Percentiles rank a stretch among this genome's conserved stretches.
Evolutionary conservation across 2,888 invertebrate species (phyloP).

Genomic region (Drosophila falleni): DNA sequence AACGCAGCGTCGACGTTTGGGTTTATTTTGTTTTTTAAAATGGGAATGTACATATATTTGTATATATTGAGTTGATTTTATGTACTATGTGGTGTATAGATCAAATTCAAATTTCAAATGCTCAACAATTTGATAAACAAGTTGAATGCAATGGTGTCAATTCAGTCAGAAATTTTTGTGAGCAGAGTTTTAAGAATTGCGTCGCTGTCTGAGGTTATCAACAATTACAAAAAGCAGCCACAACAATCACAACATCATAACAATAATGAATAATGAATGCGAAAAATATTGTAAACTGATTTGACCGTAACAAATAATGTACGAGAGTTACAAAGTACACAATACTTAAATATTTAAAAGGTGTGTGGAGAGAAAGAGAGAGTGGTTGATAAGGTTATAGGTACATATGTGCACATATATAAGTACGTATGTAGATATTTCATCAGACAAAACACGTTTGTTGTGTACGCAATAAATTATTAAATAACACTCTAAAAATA

Average conservation of each 20-base stretch:
- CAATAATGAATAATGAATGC: slow-evolving; percentile 49
- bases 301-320: slow-evolving; percentile 58
- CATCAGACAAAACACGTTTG: slow-evolving; percentile 20
- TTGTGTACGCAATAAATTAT: slow-evolving; percentile 29
- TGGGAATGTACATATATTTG: slow-evolving; percentile 31
- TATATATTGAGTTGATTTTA: slow-evolving; percentile 2
- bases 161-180: slow-evolving; percentile 33
- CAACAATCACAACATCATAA: slow-evolving; percentile 54
- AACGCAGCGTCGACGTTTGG: slow-evolving; percentile 42
- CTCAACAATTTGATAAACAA: slow-evolving; percentile 44
- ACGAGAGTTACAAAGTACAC: background rate
- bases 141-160: slow-evolving; percentile 44
- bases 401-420: background rate
- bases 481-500: slow-evolving; percentile 38
- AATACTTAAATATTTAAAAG: slow-evolving; percentile 3
- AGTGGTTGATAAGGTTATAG: slow-evolving; percentile 17
- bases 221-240: slow-evolving; percentile 23
- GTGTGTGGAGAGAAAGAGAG: slow-evolving; percentile 1
- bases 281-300: slow-evolving; percentile 57
- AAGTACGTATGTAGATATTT: slow-evolving; percentile 30
- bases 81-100: background rate
- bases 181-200: slow-evolving; percentile 20
- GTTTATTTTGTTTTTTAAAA: slow-evolving; percentile 61
- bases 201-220: slow-evolving; percentile 65
- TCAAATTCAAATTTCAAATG: slow-evolving; percentile 42